phyloP scores from a whole-genome alignment of 1,140 invertebrate species.

The Frieseomelitta varia region DNA sequence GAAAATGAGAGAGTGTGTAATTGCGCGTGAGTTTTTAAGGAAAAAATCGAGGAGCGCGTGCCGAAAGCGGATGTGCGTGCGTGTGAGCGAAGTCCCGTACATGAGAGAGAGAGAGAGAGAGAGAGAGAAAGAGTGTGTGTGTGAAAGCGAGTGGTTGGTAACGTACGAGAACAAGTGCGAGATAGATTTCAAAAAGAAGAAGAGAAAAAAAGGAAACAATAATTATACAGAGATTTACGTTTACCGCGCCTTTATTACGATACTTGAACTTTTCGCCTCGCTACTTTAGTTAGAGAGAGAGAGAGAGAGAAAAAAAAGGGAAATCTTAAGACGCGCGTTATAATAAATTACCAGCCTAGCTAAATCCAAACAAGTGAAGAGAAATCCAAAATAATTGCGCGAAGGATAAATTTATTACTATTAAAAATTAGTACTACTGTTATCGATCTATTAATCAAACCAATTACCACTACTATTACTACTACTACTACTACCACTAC shows the following conservation, averaged over 20 bases:
- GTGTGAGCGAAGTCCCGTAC: not conserved
- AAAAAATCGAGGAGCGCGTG: not conserved
- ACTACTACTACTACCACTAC: constrained; percentile 62
- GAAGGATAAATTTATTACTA: constrained; percentile 70
- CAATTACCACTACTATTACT: constrained; percentile 25
- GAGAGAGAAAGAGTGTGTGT: not conserved
- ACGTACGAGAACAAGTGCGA: not conserved
- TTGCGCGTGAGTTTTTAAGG: not conserved
- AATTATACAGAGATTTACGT: constrained; percentile 70
- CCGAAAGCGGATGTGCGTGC: not conserved
- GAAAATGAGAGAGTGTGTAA: constrained; percentile 16
- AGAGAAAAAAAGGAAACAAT: constrained; percentile 54
- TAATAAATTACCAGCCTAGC: constrained; percentile 64
- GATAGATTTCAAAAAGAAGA: constrained; percentile 13
- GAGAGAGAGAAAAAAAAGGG: constrained; percentile 63
- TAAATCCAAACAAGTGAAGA: constrained; percentile 50
- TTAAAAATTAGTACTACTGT: constrained; percentile 68
- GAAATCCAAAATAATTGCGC: constrained; percentile 57
- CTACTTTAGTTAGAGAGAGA: constrained; percentile 68
- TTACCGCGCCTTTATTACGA: constrained; percentile 70
- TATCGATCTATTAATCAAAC: constrained; percentile 68
- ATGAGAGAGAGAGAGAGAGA: not conserved
- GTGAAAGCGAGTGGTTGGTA: not conserved
- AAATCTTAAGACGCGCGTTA: constrained; percentile 47
- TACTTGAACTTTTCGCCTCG: constrained; percentile 75